phyloP scores from a whole-genome alignment of 2,797 vertebrate species.

The Octomys mimax region DNA sequence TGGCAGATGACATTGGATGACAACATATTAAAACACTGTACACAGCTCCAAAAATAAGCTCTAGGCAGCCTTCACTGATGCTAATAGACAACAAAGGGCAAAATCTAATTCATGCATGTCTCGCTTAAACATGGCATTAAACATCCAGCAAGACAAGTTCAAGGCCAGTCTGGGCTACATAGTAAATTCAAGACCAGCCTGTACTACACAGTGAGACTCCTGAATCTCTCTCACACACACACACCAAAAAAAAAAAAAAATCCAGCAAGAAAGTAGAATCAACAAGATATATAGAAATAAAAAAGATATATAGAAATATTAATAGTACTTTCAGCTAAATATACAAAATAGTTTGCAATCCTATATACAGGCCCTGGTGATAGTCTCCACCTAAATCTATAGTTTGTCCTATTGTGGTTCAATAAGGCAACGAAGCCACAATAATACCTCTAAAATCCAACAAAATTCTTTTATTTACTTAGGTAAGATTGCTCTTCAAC shows the following conservation, averaged over 20 bases:
- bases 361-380: not conserved
- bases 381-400: not conserved
- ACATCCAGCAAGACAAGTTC: not conserved
- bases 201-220: not conserved
- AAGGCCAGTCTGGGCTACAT: not conserved
- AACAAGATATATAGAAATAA: not conserved
- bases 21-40: not conserved
- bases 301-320: not conserved
- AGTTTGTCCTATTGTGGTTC: not conserved
- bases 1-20: not conserved
- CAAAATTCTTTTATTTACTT: not conserved
- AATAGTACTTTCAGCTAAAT: not conserved
- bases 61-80: not conserved
- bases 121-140: not conserved
- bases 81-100: not conserved
- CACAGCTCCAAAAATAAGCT: not conserved
- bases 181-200: not conserved
- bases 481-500: not conserved
- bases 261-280: not conserved
- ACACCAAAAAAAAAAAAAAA: not conserved
- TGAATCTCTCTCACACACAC: not conserved
- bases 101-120: not conserved
- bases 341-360: not conserved
- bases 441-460: not conserved
- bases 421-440: not conserved